Percentiles rank a stretch among this genome's conserved stretches.
phyloP scores from a whole-genome alignment of 2,797 vertebrate genomes.

The Gouania willdenowi region DNA sequence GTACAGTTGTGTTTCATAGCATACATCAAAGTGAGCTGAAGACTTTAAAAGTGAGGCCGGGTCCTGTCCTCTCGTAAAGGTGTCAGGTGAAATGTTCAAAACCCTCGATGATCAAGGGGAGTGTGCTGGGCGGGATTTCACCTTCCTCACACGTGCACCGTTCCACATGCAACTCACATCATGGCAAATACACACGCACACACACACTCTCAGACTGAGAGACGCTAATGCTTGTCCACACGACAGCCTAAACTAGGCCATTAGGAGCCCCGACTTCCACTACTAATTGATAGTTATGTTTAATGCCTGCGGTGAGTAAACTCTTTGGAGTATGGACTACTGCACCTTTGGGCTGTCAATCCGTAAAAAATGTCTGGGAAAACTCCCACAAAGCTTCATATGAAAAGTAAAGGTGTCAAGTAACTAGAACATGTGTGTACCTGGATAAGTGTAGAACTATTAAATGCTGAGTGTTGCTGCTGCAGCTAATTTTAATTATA shows the following conservation, averaged over 20 bases:
- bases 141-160: conserved; percentile 10
- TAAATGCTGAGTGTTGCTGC: too few species aligned
- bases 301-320: conserved; percentile 65
- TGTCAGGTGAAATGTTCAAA: conserved; percentile 78
- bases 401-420: conserved; percentile 19
- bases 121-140: conserved; percentile 31
- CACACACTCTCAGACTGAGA: conserved; percentile 44
- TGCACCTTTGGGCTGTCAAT: conserved; percentile 47
- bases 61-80: conserved; percentile 80
- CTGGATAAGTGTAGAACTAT: too few species aligned
- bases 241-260: conserved; percentile 57
- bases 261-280: conserved; percentile 62
- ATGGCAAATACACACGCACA: not conserved
- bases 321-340: conserved; percentile 42
- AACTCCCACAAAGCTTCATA: conserved; percentile 9
- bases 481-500: too few species aligned
- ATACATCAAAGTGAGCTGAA: conserved; percentile 78
- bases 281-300: conserved; percentile 70
- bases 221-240: conserved; percentile 58
- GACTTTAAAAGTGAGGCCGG: conserved; percentile 63
- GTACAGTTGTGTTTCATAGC: conserved; percentile 82
- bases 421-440: too few species aligned
- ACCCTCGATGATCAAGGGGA: conserved; percentile 78
- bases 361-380: conserved; percentile 24
- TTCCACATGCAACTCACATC: not conserved